Conservation (phyloP, 2,113 vertebrate genomes). For the Saguinus imperator region DNA sequence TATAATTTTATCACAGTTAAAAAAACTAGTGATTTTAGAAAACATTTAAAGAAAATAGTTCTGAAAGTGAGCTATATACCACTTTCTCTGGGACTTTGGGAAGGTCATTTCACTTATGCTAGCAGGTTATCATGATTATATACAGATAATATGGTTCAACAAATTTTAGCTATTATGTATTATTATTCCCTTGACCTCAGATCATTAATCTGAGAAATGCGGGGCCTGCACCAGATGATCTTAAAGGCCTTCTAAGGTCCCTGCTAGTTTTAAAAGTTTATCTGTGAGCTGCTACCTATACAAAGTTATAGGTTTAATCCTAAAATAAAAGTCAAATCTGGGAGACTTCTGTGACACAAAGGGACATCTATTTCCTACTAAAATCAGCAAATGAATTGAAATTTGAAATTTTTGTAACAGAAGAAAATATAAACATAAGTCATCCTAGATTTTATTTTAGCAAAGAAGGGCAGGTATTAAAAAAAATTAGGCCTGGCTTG, state of each 20-base stretch:
- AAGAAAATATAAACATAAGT: background rate
- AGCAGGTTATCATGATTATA: background rate
- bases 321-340: background rate
- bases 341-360: background rate
- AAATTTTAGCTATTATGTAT: background rate
- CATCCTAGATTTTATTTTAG: background rate
- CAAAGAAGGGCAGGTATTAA: background rate
- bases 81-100: background rate
- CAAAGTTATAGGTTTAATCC: constrained; percentile 7
- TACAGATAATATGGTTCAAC: background rate
- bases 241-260: background rate
- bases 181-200: background rate
- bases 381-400: constrained; percentile 10
- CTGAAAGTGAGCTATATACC: background rate
- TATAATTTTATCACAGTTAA: background rate
- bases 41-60: constrained; percentile 21
- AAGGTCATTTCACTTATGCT: background rate
- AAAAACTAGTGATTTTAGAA: background rate
- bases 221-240: background rate
- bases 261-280: constrained; percentile 4
- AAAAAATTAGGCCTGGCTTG: background rate
- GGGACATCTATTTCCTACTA: background rate
- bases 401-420: background rate
- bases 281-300: background rate
- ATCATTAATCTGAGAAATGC: background rate